phyloP scores from a whole-genome alignment of 2,888 invertebrate species.

The Ecliptopera silaceata region DNA sequence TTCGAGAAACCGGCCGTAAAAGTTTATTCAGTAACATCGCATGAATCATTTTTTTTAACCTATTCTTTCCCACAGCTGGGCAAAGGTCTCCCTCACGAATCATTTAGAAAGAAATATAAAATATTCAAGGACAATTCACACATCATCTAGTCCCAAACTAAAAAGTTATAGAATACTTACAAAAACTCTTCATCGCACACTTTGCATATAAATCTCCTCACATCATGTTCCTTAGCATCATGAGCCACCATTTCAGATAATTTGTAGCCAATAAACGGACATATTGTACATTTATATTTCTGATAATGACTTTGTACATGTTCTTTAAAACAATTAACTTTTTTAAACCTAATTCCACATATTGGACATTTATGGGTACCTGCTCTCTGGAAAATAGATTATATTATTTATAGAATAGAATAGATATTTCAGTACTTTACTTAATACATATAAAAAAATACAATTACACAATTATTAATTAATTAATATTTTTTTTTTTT shows the following conservation, averaged over 20 bases:
- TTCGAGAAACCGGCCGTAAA: too few relatives aligned
- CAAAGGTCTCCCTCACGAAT: too few relatives aligned
- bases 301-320: constrained; percentile 13
- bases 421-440: too few relatives aligned
- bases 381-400: constrained; percentile 12
- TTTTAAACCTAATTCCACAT: constrained; percentile 9
- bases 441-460: too few relatives aligned
- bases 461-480: too few relatives aligned
- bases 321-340: neutral
- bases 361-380: constrained; percentile 12
- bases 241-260: constrained; percentile 18
- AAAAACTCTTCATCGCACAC: constrained; percentile 11
- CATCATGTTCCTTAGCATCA: constrained; percentile 14
- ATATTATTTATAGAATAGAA: neutral
- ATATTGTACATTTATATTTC: constrained; percentile 6
- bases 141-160: too few relatives aligned
- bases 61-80: too few relatives aligned
- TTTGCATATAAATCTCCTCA: constrained; percentile 8
- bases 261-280: constrained; percentile 5
- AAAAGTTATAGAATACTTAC: constrained; percentile 10
- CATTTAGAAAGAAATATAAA: too few relatives aligned
- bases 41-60: too few relatives aligned
- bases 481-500: too few relatives aligned
- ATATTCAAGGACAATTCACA: too few relatives aligned
- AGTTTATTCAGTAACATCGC: too few relatives aligned